phyloP scores from a whole-genome alignment of 2,888 invertebrate species.

The Deroplatys truncata region DNA sequence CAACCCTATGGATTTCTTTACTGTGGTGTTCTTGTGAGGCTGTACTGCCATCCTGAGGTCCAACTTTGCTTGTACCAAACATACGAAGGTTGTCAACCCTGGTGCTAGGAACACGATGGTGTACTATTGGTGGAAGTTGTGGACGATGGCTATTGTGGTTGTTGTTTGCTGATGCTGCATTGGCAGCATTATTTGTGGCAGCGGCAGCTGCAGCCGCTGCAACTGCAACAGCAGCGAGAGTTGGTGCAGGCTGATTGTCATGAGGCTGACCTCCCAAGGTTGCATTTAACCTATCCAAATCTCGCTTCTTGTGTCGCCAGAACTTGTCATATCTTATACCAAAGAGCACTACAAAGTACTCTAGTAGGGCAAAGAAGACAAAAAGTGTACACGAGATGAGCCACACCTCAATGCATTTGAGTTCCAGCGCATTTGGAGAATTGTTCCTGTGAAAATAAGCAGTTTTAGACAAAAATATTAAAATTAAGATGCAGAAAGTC shows the following conservation, averaged over 20 bases:
- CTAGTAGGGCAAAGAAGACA: slow-evolving; percentile 59
- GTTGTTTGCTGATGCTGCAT: neutral
- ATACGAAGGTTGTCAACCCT: slow-evolving; percentile 29
- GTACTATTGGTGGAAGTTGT: slow-evolving; percentile 28
- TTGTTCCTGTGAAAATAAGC: slow-evolving; percentile 50
- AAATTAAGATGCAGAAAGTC: no score
- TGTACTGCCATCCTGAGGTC: slow-evolving; percentile 22
- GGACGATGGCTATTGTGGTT: neutral
- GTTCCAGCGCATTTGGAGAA: slow-evolving; percentile 59
- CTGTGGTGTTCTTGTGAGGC: neutral
- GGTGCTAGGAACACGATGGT: slow-evolving; percentile 19
- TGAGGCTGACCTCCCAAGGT: neutral
- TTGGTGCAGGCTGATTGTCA: neutral
- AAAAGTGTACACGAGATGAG: slow-evolving; percentile 62
- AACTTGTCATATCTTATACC: slow-evolving; percentile 63
- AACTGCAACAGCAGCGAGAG: slow-evolving; percentile 47
- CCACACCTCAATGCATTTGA: slow-evolving; percentile 64
- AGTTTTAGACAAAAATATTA: no score
- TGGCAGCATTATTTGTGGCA: slow-evolving; percentile 1
- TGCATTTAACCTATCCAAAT: slow-evolving; percentile 32
- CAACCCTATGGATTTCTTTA: neutral
- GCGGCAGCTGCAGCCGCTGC: slow-evolving; percentile 38
- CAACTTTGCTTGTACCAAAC: slow-evolving; percentile 31
- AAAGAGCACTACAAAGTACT: slow-evolving; percentile 61
- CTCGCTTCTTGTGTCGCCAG: slow-evolving; percentile 48